These are phyloP conservation scores for Tyrannus savana DNA, from an alignment of 2,113 vertebrate species.

Conservation along the genomic window DNA sequence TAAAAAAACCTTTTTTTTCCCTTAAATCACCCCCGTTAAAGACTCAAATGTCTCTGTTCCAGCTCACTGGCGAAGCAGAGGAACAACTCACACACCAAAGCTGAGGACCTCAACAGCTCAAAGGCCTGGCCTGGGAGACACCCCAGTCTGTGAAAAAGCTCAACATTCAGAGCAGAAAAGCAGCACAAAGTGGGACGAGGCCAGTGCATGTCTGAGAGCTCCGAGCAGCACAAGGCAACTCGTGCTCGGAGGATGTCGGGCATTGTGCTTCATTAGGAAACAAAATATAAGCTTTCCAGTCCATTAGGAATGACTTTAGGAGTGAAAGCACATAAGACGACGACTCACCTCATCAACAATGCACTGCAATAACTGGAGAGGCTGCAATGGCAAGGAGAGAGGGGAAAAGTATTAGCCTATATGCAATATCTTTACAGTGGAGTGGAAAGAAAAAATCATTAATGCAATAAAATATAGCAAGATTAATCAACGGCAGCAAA, in stretches of 20 bases:
- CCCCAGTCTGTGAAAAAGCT: not conserved
- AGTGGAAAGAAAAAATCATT: slow-evolving; percentile 96
- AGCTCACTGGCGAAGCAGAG: slow-evolving; percentile 22
- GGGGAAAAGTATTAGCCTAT: slow-evolving; percentile 90
- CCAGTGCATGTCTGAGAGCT: slow-evolving; percentile 65
- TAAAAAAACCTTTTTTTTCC: not conserved
- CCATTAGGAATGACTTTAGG: slow-evolving; percentile 99
- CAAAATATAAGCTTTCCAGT: slow-evolving; percentile 99
- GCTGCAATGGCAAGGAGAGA: slow-evolving; percentile 83
- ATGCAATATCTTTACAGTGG: slow-evolving; percentile 97
- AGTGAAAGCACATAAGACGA: slow-evolving; percentile 99
- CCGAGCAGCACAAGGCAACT: slow-evolving; percentile 73
- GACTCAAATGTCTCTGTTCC: not conserved
- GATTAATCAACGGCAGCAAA: slow-evolving; percentile 99
- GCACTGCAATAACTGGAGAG: slow-evolving; percentile 99
- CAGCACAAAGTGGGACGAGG: slow-evolving; percentile 59
- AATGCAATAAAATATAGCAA: slow-evolving; percentile 99
- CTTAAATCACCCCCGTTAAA: rapidly evolving
- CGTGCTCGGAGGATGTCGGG: slow-evolving; percentile 88
- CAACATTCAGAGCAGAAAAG: not conserved
- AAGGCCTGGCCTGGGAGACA: not conserved
- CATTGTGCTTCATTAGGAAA: slow-evolving; percentile 99
- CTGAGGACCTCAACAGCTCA: not conserved
- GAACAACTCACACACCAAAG: not conserved
- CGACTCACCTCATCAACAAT: slow-evolving; percentile 99